Percentiles rank a stretch among this genome's conserved stretches.
Evolutionary conservation across 2,888 invertebrate genomes (phyloP).

Genomic region (Laothoe populi): DNA sequence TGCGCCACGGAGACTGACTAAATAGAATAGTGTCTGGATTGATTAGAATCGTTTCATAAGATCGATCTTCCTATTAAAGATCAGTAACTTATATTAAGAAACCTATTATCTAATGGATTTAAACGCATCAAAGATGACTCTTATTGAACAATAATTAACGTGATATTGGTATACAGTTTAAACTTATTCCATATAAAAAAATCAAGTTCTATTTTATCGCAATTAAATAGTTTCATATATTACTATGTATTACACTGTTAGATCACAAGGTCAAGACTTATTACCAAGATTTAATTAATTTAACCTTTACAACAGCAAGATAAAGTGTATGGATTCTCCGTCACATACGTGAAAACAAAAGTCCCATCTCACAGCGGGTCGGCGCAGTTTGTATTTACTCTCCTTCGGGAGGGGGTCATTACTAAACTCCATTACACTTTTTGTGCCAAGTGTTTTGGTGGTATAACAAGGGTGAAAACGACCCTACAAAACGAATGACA

Average conservation of each 20-base stretch:
- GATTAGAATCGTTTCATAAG: too few species aligned
- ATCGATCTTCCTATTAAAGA: too few species aligned
- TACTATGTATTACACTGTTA: not conserved
- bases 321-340: too few species aligned
- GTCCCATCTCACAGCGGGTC: constrained; percentile 66
- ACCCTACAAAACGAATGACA: constrained; percentile 80
- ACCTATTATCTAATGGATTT: too few species aligned
- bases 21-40: too few species aligned
- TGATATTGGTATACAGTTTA: too few species aligned
- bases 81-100: too few species aligned
- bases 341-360: constrained; percentile 55
- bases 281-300: not conserved
- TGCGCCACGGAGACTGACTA: too few species aligned
- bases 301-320: not conserved
- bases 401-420: constrained; percentile 78
- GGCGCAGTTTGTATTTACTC: constrained; percentile 67
- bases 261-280: not conserved
- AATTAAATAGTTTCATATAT: too few species aligned
- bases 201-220: not conserved
- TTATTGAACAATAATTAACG: too few species aligned
- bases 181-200: not conserved
- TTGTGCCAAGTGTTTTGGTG: constrained; percentile 83
- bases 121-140: too few species aligned
- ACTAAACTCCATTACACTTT: constrained; percentile 83
- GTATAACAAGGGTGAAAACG: constrained; percentile 83